Evolutionary conservation across 2,888 invertebrate species (phyloP).

Genomic region (Altica lythri): DNA sequence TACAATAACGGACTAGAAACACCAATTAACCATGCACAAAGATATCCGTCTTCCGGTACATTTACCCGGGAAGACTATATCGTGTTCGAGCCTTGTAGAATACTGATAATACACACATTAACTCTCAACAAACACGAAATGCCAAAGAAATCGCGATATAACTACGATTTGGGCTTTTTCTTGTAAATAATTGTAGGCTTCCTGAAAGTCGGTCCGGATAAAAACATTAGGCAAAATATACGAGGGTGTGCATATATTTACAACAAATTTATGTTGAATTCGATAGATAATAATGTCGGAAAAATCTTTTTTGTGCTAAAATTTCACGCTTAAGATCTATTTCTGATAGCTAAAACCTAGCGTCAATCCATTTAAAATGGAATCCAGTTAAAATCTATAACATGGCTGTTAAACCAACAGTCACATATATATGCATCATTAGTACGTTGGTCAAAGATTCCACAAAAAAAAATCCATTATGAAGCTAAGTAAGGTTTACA

Average conservation of each 20-base stretch:
- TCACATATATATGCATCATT: no score
- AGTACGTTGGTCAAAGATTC: no score
- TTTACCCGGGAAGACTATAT: constrained; percentile 55
- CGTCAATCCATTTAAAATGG: no score
- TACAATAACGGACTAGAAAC: constrained; percentile 50
- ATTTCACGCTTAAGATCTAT: no score
- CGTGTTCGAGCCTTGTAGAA: constrained; percentile 49
- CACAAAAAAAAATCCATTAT: no score
- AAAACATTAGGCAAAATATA: constrained; percentile 12
- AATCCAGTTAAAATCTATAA: no score
- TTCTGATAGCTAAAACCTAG: no score
- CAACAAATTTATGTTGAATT: no score
- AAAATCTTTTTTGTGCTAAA: no score
- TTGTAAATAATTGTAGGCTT: constrained; percentile 29
- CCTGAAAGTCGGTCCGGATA: constrained; percentile 10
- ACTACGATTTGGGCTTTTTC: constrained; percentile 26
- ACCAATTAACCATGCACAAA: constrained; percentile 56
- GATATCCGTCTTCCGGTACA: constrained; percentile 57
- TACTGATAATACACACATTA: constrained; percentile 50
- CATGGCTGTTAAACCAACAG: no score
- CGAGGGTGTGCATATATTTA: background rate
- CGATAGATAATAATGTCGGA: no score
- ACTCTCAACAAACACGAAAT: constrained; percentile 45
- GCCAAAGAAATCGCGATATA: constrained; percentile 29
- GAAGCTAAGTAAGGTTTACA: no score